Conservation (phyloP, 2,888 invertebrate species). For the Amphiduros pacificus region DNA sequence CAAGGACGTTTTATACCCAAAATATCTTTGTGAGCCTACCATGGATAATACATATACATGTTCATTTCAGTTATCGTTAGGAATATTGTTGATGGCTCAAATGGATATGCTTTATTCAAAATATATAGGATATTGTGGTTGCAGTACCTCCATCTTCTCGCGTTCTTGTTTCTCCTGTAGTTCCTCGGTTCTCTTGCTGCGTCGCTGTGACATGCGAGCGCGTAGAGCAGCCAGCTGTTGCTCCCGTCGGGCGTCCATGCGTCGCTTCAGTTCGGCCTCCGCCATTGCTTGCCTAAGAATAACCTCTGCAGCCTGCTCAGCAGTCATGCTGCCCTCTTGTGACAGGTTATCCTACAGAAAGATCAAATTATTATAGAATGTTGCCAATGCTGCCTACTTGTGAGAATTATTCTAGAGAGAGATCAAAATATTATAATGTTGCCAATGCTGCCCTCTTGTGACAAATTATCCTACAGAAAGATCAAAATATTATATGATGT, state of each 20-base stretch:
- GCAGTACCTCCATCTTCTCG: conserved; percentile 47
- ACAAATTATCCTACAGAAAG: conserved; percentile 35
- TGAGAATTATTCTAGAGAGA: no score
- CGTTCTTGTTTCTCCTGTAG: conserved; percentile 45
- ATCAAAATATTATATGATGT: no score
- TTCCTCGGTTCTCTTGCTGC: conserved; percentile 36
- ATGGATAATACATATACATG: no score
- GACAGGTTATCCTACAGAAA: conserved; percentile 34
- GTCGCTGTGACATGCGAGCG: conserved; percentile 39
- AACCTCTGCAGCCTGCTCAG: conserved; percentile 36
- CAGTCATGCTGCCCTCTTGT: conserved; percentile 32
- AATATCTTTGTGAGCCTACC: no score
- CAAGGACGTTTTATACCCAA: no score
- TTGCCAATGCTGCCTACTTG: no score
- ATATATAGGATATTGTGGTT: no score
- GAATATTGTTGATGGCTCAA: no score
- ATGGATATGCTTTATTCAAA: no score
- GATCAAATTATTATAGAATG: no score
- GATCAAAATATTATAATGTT: no score
- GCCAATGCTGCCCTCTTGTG: conserved; percentile 31
- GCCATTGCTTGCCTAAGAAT: conserved; percentile 38
- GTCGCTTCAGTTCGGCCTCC: conserved; percentile 34
- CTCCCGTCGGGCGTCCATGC: conserved; percentile 35
- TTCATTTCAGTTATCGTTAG: no score
- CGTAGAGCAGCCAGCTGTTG: conserved; percentile 41